These are phyloP conservation scores for Chrysaora quinquecirrha DNA, from an alignment of 30 jellyfish, hydroid and myxozoan species.

Conservation along the genomic window DNA sequence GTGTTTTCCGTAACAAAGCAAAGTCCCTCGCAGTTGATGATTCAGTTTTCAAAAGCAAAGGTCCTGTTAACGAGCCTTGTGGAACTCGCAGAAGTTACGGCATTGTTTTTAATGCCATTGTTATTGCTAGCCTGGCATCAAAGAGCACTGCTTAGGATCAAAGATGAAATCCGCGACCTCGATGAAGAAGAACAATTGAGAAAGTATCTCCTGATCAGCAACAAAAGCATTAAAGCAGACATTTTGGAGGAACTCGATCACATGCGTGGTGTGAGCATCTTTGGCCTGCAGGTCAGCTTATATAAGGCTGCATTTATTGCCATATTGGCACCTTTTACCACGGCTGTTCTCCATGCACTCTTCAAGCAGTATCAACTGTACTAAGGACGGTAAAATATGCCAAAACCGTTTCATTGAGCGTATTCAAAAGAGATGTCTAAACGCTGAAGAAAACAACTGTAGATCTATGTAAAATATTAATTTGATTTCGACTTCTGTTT, in stretches of 20 bases:
- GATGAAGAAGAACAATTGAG: slow-evolving; percentile 68
- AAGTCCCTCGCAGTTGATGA: slow-evolving; percentile 20
- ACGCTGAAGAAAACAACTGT: too few relatives aligned
- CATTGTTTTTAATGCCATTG: slow-evolving; percentile 49
- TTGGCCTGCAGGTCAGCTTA: slow-evolving; percentile 60
- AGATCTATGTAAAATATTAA: too few relatives aligned
- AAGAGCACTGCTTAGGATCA: slow-evolving; percentile 46
- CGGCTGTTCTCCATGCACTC: slow-evolving; percentile 47
- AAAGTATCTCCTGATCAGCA: slow-evolving; percentile 26
- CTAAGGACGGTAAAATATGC: background rate
- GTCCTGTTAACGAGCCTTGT: slow-evolving; percentile 22
- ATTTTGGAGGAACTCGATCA: slow-evolving; percentile 6
- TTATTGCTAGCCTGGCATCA: slow-evolving; percentile 69
- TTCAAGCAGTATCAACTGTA: slow-evolving; percentile 40
- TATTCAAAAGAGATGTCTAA: too few relatives aligned
- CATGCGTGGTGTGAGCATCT: slow-evolving; percentile 64
- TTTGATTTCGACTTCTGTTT: too few relatives aligned
- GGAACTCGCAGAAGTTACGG: slow-evolving; percentile 25
- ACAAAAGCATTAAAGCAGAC: slow-evolving; percentile 3
- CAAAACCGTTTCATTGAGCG: too few relatives aligned
- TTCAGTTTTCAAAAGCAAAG: slow-evolving; percentile 1
- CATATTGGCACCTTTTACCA: slow-evolving; percentile 40
- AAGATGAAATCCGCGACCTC: slow-evolving; percentile 49
- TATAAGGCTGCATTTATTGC: slow-evolving; percentile 59
- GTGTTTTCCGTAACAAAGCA: background rate